A percentile compares a stretch with the other conserved stretches of the same genome.
Evolutionary conservation across 2,113 vertebrate genomes (phyloP).

Genomic region (Regulus satrapa): DNA sequence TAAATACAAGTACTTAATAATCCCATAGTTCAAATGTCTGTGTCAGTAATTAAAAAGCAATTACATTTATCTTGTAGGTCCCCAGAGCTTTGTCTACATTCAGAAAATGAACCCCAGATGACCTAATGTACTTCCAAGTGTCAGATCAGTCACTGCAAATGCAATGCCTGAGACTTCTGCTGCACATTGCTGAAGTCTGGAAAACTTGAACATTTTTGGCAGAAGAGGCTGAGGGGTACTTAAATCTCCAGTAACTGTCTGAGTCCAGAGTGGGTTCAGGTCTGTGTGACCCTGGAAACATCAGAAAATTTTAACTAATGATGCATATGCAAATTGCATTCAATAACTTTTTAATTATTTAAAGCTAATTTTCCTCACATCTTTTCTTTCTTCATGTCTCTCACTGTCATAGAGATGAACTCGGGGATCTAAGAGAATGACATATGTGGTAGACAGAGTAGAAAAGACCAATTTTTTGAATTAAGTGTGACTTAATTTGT

Average conservation of each 20-base stretch:
- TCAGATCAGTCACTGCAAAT: slow-evolving; percentile 4
- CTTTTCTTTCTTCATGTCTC: not conserved
- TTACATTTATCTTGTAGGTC: not conserved
- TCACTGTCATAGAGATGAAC: not conserved
- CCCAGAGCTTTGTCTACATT: slow-evolving; percentile 8
- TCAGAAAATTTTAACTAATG: not conserved
- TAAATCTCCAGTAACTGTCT: not conserved
- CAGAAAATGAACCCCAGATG: slow-evolving; percentile 18
- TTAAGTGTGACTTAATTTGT: not conserved
- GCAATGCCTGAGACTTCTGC: not conserved
- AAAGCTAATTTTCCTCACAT: not conserved
- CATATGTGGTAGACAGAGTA: not conserved
- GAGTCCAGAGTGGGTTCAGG: not conserved
- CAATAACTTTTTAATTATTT: not conserved
- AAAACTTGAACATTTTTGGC: not conserved
- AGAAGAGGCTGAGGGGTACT: not conserved
- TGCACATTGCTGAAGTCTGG: not conserved
- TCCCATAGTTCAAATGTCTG: not conserved
- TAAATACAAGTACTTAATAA: not conserved
- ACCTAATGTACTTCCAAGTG: slow-evolving; percentile 24
- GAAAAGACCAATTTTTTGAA: not conserved
- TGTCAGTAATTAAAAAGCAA: slow-evolving; percentile 35
- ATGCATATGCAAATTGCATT: not conserved
- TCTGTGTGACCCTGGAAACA: not conserved
- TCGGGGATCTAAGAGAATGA: not conserved